phyloP scores from a whole-genome alignment of 2,888 invertebrate species.

The Cephus spinipes region DNA sequence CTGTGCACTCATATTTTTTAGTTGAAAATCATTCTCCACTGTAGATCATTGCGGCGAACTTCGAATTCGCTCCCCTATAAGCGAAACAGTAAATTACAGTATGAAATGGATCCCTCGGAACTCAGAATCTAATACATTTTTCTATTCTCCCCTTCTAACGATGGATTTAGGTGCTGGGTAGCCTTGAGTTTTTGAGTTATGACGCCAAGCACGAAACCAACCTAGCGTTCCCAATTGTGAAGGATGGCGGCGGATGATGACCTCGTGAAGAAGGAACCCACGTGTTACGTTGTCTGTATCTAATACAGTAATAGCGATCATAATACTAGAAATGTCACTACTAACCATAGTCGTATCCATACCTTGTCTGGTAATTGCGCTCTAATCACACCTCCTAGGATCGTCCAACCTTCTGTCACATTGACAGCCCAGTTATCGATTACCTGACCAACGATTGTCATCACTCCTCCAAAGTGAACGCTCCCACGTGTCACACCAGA shows the following conservation, averaged over 20 bases:
- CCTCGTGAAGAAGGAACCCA: neutral
- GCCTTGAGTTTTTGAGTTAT: neutral
- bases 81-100: neutral
- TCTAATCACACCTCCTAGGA: neutral
- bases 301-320: neutral
- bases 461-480: neutral
- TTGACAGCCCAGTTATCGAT: conserved; percentile 22
- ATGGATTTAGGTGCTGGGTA: neutral
- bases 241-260: conserved; percentile 1
- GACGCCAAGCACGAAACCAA: neutral
- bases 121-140: conserved; percentile 1
- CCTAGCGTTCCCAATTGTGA: conserved; percentile 1
- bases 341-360: neutral
- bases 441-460: conserved; percentile 10
- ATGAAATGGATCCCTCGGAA: neutral
- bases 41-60: neutral
- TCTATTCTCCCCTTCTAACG: neutral
- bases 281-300: neutral
- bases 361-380: neutral
- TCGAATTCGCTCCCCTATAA: neutral
- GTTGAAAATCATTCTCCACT: neutral
- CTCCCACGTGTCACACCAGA: neutral
- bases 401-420: conserved; percentile 15
- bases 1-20: neutral
- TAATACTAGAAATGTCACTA: neutral